phyloP scores from a whole-genome alignment of 2,888 invertebrate species.

The Muschampia plurimacula region DNA sequence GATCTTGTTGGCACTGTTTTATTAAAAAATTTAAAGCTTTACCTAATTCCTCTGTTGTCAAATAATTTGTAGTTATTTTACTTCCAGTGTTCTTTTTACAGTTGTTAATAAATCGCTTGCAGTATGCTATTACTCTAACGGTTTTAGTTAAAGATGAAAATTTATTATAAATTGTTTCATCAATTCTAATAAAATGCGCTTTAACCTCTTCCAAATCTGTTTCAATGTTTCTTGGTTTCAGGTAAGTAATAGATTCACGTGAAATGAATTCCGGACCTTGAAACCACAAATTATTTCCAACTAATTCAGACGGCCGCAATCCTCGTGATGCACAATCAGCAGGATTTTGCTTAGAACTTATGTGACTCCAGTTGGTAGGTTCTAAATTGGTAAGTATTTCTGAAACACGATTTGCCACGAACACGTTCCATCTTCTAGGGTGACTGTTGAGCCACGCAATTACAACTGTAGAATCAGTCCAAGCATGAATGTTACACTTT shows the following conservation, averaged over 20 bases:
- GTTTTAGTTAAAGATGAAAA: slow-evolving; percentile 19
- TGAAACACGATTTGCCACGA: slow-evolving; percentile 5
- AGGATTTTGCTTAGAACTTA: slow-evolving; percentile 16
- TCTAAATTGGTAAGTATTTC: slow-evolving; percentile 9
- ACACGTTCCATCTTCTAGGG: slow-evolving; percentile 13
- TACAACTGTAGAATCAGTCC: slow-evolving; percentile 9
- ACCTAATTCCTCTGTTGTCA: slow-evolving; percentile 6
- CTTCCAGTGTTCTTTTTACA: neutral
- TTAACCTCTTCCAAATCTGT: slow-evolving; percentile 10
- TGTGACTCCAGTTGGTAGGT: slow-evolving; percentile 10
- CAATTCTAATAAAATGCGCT: neutral
- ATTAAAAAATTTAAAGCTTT: neutral
- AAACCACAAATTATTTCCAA: slow-evolving; percentile 9
- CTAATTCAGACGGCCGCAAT: neutral
- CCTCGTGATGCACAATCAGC: slow-evolving; percentile 13
- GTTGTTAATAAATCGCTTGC: slow-evolving; percentile 12
- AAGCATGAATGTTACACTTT: slow-evolving; percentile 12
- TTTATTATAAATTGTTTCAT: slow-evolving; percentile 1
- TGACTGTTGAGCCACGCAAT: slow-evolving; percentile 15
- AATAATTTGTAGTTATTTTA: neutral
- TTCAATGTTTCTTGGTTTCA: neutral
- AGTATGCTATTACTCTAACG: slow-evolving; percentile 17
- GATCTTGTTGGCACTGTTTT: slow-evolving; percentile 1
- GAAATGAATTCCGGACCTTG: slow-evolving; percentile 10
- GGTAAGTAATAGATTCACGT: neutral